Conservation (phyloP, 1,140 invertebrate genomes). For the Conopomorpha cramerella region DNA sequence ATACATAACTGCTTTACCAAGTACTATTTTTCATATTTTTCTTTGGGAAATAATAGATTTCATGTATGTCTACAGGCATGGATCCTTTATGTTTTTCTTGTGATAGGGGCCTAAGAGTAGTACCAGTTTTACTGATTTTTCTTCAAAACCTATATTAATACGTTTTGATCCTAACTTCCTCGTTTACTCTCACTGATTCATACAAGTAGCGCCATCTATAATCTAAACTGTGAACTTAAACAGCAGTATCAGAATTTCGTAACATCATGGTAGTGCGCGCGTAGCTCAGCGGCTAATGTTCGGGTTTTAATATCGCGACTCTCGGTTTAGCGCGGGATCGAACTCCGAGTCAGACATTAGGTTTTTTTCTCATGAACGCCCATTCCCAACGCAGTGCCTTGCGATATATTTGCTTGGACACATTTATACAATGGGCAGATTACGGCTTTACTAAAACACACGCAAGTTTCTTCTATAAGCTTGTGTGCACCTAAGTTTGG, state of each 20-base stretch:
- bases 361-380: background rate
- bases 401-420: background rate
- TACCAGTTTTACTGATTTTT: too few relatives aligned
- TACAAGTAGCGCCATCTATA: background rate
- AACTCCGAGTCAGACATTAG: too few relatives aligned
- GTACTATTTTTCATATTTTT: too few relatives aligned
- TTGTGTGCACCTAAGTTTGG: constrained; percentile 7
- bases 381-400: background rate
- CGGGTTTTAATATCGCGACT: too few relatives aligned
- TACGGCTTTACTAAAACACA: constrained; percentile 6
- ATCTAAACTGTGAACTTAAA: background rate
- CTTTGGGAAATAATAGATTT: too few relatives aligned
- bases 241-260: background rate
- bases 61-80: too few relatives aligned
- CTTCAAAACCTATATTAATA: too few relatives aligned
- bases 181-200: background rate
- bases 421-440: background rate
- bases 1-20: too few relatives aligned
- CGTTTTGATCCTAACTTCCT: too few relatives aligned
- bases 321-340: too few relatives aligned
- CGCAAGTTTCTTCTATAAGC: constrained; percentile 2
- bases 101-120: too few relatives aligned
- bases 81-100: too few relatives aligned
- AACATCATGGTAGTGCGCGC: background rate
- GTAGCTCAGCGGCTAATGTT: background rate